Conservation (phyloP, 2,888 invertebrate species). For the Lasioglossum malachurum region DNA sequence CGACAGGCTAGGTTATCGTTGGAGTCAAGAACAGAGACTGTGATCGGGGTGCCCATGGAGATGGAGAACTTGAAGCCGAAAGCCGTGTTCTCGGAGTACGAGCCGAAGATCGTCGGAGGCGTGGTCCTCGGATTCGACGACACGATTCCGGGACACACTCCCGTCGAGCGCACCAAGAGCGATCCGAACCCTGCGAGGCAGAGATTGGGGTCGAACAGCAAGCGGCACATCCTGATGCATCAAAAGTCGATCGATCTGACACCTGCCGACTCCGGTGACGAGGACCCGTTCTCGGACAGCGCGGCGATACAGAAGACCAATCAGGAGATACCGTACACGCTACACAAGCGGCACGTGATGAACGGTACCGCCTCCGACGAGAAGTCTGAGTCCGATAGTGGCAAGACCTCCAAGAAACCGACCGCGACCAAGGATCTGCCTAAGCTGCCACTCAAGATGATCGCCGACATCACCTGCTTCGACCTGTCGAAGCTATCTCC, state of each 20-base stretch:
- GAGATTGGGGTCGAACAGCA: slow-evolving; percentile 89
- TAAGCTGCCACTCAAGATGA: slow-evolving; percentile 78
- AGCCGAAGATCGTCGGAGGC: slow-evolving; percentile 87
- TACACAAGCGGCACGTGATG: slow-evolving; percentile 94
- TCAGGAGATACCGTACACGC: slow-evolving; percentile 92
- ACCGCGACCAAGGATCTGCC: slow-evolving; percentile 75
- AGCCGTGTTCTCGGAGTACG: slow-evolving; percentile 87
- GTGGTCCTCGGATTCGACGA: slow-evolving; percentile 81
- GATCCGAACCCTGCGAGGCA: slow-evolving; percentile 93
- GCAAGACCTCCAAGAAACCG: slow-evolving; percentile 71
- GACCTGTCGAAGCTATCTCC: slow-evolving; percentile 79
- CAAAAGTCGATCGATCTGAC: slow-evolving; percentile 94
- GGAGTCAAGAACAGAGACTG: slow-evolving; percentile 78
- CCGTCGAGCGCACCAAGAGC: slow-evolving; percentile 94
- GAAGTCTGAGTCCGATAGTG: slow-evolving; percentile 81
- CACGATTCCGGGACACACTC: slow-evolving; percentile 86
- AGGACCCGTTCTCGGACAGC: slow-evolving; percentile 90
- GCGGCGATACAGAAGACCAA: slow-evolving; percentile 84
- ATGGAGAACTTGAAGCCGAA: slow-evolving; percentile 81
- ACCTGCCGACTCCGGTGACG: slow-evolving; percentile 94
- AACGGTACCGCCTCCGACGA: slow-evolving; percentile 90
- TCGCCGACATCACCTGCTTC: slow-evolving; percentile 78
- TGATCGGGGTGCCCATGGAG: slow-evolving; percentile 75
- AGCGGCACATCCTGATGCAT: slow-evolving; percentile 93
- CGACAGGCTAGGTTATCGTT: slow-evolving; percentile 75